A percentile compares a stretch with the other conserved stretches of the same genome.
These are phyloP conservation scores for Deroptyus accipitrinus DNA, from an alignment of 2,113 vertebrate species.

Conservation along the genomic window DNA sequence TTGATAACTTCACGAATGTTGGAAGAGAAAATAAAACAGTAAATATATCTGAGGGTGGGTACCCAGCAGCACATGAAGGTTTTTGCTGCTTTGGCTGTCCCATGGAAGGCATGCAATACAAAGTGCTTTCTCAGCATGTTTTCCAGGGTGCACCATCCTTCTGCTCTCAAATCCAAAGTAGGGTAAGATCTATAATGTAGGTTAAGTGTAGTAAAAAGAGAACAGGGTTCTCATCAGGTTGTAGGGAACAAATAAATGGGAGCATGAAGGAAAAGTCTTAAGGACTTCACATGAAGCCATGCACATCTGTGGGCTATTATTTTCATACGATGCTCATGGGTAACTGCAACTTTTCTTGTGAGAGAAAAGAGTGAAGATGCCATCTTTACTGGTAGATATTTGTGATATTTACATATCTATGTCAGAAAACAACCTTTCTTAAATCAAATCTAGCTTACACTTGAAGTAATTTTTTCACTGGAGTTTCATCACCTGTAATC, in stretches of 20 bases:
- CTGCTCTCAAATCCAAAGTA: neutral
- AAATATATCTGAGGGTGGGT: neutral
- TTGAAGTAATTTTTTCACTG: neutral
- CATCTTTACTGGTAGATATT: neutral
- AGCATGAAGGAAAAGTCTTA: neutral
- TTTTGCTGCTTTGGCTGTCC: neutral
- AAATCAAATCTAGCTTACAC: neutral
- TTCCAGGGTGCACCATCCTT: neutral
- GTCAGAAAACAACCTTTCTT: neutral
- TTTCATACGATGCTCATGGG: neutral
- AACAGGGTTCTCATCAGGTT: neutral
- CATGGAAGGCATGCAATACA: neutral
- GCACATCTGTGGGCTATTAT: neutral
- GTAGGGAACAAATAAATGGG: neutral
- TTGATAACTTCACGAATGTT: neutral
- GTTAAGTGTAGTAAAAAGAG: neutral
- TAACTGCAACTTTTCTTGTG: neutral
- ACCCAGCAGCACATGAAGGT: neutral
- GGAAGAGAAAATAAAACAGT: neutral
- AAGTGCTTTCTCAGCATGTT: neutral
- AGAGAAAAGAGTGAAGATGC: neutral
- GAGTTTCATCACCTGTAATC: neutral
- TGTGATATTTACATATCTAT: neutral
- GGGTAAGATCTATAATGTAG: neutral
- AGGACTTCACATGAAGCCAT: neutral